Percentiles rank a stretch among this genome's conserved stretches.
Evolutionary conservation across 2,797 vertebrate genomes (phyloP).

Genomic region (Girardinus metallicus): DNA sequence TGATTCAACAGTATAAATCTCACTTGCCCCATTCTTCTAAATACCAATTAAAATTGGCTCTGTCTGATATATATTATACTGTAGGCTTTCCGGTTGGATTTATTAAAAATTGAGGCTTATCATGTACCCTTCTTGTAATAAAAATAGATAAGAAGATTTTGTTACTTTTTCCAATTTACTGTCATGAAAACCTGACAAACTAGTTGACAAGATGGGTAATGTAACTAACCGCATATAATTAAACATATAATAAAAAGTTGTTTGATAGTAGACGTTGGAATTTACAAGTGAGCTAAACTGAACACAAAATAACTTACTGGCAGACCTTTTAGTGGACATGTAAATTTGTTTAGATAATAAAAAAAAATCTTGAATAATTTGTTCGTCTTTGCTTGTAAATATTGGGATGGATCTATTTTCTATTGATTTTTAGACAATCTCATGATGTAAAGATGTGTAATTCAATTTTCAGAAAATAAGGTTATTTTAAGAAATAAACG

Average conservation of each 20-base stretch:
- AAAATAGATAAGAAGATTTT: conserved; percentile 74
- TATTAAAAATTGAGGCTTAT: background rate
- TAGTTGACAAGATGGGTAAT: conserved; percentile 88
- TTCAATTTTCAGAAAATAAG: background rate
- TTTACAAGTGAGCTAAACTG: background rate
- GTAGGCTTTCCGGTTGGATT: background rate
- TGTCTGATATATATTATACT: background rate
- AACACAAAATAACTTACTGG: background rate
- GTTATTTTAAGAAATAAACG: background rate
- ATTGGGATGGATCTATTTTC: background rate
- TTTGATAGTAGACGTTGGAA: conserved; percentile 53
- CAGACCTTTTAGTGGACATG: background rate
- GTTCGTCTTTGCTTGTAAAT: background rate
- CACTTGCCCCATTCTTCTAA: background rate
- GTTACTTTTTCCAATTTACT: conserved; percentile 82
- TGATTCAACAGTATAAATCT: background rate
- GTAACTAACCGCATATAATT: conserved; percentile 91
- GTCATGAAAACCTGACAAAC: conserved; percentile 71
- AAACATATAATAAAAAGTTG: conserved; percentile 89
- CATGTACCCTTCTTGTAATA: no score
- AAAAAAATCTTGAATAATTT: background rate
- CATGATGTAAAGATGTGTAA: background rate
- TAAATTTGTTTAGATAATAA: background rate
- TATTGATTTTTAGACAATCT: background rate
- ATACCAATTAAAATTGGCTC: background rate